Conservation (phyloP, 2,888 invertebrate species). For the Pyralis farinalis region DNA sequence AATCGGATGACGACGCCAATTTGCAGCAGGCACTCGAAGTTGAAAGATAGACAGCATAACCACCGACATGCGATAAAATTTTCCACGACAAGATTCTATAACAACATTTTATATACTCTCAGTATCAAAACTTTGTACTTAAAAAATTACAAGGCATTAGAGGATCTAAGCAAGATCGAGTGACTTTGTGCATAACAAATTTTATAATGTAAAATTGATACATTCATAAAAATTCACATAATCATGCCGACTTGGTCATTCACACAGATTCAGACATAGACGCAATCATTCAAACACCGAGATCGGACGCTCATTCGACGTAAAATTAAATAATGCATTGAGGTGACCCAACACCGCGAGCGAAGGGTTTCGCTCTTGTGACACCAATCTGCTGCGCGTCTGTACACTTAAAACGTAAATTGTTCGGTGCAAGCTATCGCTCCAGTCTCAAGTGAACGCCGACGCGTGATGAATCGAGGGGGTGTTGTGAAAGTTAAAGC, state of each 20-base stretch:
- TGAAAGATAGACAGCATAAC: constrained; percentile 8
- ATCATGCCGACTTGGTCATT: neutral
- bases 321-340: too few species aligned
- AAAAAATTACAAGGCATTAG: constrained; percentile 59
- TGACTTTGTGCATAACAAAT: constrained; percentile 55
- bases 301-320: too few species aligned
- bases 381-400: neutral
- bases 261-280: neutral
- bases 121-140: constrained; percentile 53
- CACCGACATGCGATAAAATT: constrained; percentile 31
- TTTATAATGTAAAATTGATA: constrained; percentile 9
- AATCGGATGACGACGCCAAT: too few species aligned
- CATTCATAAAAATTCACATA: neutral
- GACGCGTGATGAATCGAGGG: constrained; percentile 25
- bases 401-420: neutral
- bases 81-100: constrained; percentile 28
- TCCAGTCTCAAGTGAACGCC: constrained; percentile 23
- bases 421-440: neutral
- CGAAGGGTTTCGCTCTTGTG: too few species aligned
- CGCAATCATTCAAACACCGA: neutral
- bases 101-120: constrained; percentile 43
- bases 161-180: constrained; percentile 42
- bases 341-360: too few species aligned
- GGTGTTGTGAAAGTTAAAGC: constrained; percentile 20
- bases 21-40: too few species aligned